Evolutionary conservation across 2,113 vertebrate species (phyloP).

Genomic region (Hemiscyllium ocellatum): DNA sequence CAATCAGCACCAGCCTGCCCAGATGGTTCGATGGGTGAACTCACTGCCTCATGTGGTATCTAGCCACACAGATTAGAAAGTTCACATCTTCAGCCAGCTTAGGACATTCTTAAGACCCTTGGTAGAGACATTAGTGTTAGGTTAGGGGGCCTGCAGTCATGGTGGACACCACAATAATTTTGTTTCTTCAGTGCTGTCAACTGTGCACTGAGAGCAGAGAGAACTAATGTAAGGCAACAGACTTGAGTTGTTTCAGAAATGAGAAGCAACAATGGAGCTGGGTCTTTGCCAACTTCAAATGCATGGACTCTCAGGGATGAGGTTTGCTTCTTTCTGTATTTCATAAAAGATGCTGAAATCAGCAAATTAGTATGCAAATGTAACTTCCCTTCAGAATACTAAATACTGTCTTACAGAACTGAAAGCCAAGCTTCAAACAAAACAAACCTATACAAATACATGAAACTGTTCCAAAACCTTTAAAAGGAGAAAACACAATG

Average conservation of each 20-base stretch:
- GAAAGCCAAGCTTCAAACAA: neutral
- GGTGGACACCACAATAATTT: neutral
- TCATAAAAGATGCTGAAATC: neutral
- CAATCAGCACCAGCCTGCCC: neutral
- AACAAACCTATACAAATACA: neutral
- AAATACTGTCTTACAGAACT: neutral
- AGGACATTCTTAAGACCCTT: neutral
- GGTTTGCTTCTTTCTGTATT: neutral
- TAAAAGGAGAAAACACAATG: neutral
- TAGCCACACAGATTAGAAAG: neutral
- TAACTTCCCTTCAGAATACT: constrained; percentile 2
- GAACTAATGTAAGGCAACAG: neutral
- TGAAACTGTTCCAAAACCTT: neutral
- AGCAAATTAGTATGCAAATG: constrained; percentile 30
- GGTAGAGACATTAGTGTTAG: neutral
- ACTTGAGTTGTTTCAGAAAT: neutral
- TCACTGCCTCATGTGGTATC: neutral
- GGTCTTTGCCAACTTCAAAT: neutral
- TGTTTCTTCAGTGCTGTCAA: neutral
- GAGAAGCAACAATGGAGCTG: neutral
- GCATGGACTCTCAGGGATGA: neutral
- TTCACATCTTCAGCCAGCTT: neutral
- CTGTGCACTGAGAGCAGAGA: neutral
- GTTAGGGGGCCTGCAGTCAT: neutral
- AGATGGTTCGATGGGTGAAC: neutral